Base-by-base conservation (phyloP, 1,140 invertebrate species). In the Hormaphis cornu region DNA sequence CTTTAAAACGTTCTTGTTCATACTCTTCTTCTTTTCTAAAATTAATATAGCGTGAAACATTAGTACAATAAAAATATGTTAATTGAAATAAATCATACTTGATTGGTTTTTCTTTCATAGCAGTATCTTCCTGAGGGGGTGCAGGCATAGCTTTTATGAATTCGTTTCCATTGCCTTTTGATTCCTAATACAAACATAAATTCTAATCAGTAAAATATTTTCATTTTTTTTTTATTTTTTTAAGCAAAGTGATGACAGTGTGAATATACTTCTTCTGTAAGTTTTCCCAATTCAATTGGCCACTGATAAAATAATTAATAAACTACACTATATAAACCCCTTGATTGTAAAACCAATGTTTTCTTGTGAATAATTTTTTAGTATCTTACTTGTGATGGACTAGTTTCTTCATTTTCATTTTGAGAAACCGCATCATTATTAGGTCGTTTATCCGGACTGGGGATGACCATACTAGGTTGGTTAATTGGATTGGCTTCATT, bases 401-500 rank as follows among this genome's bases (percentile, higher is more conserved):
- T 50, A 30, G 26, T 35, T 33, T 46, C 42, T 5, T 46, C 18
- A n/a, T 46, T 46, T n/a, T 37, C 18, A 56, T 56, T 56, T 37
- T 37, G 30, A 22, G 6, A 33, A 12, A 20, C 12, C n/a, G 48
- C 20, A 30, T 8, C 59, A 33, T 28, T 66, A 48, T 46, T 30
- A 2, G 14, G 10, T 20, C 9, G 6, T 16, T 63, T 66, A 33
- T 4, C 5, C 48, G 59, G 48, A 10, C 8, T 42, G n/a, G 12
- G 12, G 6, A 33, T 48, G 2, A 48, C 59, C 14, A 66, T 35
- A 33, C 18, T 48, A 33, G 59, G 59, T 8, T 66, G 59, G 22
- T 66, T 66, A 46, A 66, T 66, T 30, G 59, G 59, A 33, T 48
- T 48, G 1, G 28, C 44, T 48, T 50, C 44, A 22, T 66, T 10